phyloP scores from a whole-genome alignment of 2,113 vertebrate species.

The Haemorhous mexicanus region DNA sequence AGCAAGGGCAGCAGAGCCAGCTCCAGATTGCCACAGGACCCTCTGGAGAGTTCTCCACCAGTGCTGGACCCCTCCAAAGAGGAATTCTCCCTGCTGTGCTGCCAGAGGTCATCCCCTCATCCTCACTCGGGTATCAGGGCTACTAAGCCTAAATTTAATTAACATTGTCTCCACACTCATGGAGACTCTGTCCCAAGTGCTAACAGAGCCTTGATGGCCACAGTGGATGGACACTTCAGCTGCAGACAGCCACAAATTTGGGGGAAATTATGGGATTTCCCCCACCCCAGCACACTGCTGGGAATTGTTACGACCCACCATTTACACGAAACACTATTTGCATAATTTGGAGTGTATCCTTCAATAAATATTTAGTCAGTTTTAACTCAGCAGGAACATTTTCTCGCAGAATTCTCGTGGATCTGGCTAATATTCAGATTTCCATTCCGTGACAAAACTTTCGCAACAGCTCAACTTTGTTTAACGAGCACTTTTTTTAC shows the following conservation, averaged over 20 bases:
- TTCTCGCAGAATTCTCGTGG: neutral
- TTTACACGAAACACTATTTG: neutral
- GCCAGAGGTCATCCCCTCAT: neutral
- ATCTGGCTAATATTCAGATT: neutral
- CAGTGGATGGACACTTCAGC: neutral
- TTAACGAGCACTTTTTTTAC: neutral
- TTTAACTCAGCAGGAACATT: neutral
- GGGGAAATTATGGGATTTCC: neutral
- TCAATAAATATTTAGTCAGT: neutral
- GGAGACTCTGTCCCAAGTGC: neutral
- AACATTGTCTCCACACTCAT: neutral
- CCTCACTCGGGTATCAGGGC: rapidly evolving
- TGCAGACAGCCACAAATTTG: neutral
- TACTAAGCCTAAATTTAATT: neutral
- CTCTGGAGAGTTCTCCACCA: neutral
- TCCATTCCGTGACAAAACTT: neutral
- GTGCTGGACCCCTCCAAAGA: neutral
- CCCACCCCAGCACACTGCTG: neutral
- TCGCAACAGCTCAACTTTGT: neutral
- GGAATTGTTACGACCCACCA: neutral
- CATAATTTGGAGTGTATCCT: neutral
- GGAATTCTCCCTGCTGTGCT: neutral
- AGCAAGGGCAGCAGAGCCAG: neutral
- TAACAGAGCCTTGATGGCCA: rapidly evolving
- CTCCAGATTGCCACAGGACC: neutral